phyloP scores from a whole-genome alignment of 2,888 invertebrate genomes.

The Drosophila pegasa region DNA sequence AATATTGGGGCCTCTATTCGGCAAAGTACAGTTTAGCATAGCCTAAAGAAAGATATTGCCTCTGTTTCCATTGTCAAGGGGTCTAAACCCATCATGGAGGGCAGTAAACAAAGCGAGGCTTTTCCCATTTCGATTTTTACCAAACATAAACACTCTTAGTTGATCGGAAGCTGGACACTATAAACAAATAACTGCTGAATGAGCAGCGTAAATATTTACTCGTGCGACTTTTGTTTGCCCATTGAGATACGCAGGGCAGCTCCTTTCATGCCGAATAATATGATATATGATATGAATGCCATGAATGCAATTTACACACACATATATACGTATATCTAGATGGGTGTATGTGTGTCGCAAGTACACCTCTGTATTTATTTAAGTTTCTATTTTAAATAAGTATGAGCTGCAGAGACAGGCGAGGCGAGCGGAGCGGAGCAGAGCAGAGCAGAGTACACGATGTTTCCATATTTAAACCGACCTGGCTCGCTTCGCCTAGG shows the following conservation, averaged over 20 bases:
- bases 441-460: slow-evolving; percentile 15
- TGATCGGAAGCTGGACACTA: background rate
- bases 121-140: too few relatives aligned
- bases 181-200: background rate
- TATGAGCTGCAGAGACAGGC: slow-evolving; percentile 19
- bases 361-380: slow-evolving; percentile 12
- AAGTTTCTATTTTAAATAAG: slow-evolving; percentile 36
- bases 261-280: background rate
- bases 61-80: too few relatives aligned
- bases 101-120: too few relatives aligned
- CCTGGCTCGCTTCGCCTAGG: slow-evolving; percentile 9
- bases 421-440: background rate
- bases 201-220: background rate
- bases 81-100: too few relatives aligned
- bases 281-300: background rate
- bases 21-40: too few relatives aligned
- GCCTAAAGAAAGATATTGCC: too few relatives aligned
- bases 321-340: background rate
- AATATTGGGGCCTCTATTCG: too few relatives aligned
- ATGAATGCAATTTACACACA: background rate
- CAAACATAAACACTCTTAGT: background rate
- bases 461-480: slow-evolving; percentile 47
- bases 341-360: background rate
- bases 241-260: background rate
- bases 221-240: background rate